Evolutionary conservation across 1,140 invertebrate species (phyloP), one percentile per base, ranked within the genome.

Genomic region (Papilio dardanus): DNA sequence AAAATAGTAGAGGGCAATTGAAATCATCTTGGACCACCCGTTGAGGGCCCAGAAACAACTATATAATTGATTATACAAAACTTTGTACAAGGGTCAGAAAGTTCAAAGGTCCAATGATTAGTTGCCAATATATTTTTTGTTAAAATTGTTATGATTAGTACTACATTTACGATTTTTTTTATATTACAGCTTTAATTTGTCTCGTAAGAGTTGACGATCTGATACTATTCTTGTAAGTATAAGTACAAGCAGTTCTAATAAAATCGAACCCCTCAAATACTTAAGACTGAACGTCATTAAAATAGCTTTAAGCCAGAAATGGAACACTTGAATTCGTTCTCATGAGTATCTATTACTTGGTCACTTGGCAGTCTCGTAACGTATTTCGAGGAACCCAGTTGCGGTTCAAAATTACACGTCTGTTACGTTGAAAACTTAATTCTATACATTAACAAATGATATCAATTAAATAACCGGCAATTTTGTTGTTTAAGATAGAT

Each of bases 91-190:
- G 71, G 66, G 76, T 78, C 85, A 79, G 62, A 80, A 83, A 88
- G 86, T 85, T 89, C 84, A 87, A 81, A 90, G 83, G 81, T 88
- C 78, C 74, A 21, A 62, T 78, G 81, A 86, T 88, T 81, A 83
- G 74, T 81, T 83, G 82, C 87, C 83, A 86, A 88, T 89, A 87
- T 84, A 80, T 68, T 80, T 81, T 83, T 83, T 86, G 74, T 81
- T 66, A 81, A 79, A 82, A 74, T 81, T 75, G 75, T 82, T 81
- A 82, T 80, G 24, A 76, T 74, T 77, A 75, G 21, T 62, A 24
- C 28, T 66, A 54, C 69, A 50, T 21, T 24, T 24, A 75, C 35
- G 58, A 65, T 6, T 50, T 28, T 14, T n/a, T 50, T 42, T 1
- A 16, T n/a, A n/a, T n/a, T n/a, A n/a, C 40, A 54, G 14, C 69